phyloP scores from a whole-genome alignment of 2,797 vertebrate species.

The Sebastes flavidus region DNA sequence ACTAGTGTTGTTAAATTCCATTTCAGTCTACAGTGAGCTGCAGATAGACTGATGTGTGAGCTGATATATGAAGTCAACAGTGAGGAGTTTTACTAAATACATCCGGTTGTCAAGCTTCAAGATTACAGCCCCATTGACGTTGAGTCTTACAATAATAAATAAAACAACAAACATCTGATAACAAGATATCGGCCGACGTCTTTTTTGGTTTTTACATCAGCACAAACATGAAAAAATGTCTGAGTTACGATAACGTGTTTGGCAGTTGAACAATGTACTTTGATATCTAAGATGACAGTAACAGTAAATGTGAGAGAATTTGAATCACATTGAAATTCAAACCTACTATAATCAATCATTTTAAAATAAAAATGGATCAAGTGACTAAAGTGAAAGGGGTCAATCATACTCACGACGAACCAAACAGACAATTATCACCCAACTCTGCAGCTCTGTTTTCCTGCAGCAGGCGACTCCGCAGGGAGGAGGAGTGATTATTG shows the following conservation, averaged over 20 bases:
- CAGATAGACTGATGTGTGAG: background rate
- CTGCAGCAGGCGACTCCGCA: no score
- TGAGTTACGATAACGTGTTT: background rate
- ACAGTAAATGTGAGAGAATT: no score
- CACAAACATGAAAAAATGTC: background rate
- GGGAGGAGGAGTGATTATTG: no score
- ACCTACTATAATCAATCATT: no score
- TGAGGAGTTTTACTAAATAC: background rate
- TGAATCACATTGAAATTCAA: no score
- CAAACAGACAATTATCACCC: no score
- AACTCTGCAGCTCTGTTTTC: no score
- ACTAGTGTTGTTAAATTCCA: background rate
- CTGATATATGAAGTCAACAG: background rate
- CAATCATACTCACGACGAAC: rapidly evolving
- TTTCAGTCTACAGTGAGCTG: background rate
- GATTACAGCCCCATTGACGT: background rate
- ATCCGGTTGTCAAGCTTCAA: background rate
- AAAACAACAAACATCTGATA: background rate
- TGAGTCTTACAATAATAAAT: background rate
- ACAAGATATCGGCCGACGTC: background rate
- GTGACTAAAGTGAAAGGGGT: no score
- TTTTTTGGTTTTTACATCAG: background rate
- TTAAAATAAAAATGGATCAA: no score
- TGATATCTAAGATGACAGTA: no score
- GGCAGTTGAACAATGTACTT: no score